Evolutionary conservation across 2,797 vertebrate genomes (phyloP), one percentile per base, ranked within the genome.

Genomic region (Emydoidea blandingii): DNA sequence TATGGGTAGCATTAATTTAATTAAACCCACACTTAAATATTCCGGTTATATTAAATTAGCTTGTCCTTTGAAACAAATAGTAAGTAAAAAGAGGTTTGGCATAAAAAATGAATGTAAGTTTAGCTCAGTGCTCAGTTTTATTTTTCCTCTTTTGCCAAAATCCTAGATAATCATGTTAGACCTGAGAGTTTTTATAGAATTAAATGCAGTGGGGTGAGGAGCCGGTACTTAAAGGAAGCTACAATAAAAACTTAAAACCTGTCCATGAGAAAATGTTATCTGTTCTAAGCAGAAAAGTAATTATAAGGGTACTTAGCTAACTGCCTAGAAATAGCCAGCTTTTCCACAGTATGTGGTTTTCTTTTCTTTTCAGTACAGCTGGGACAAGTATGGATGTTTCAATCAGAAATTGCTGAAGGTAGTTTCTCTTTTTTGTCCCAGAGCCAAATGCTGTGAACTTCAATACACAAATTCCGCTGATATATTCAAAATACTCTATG

Each of bases 401-500:
- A 87, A 47, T 74, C 0, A 0, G 79, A 95, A 96, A 81, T 72
- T 91, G 87, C 79, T 91, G 85, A 89, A 96, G 85, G 86, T 88
- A 78, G 92, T 89, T 97, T 89, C 62, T 88, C 34, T 83, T 68
- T 90, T 88, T 93, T 94, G 83, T 92, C 89, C 74, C 68, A 79
- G 52, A 87, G 54, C 87, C 88, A 85, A 59, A 54, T 37, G 41
- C 86, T 79, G 1, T 68, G 8, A 94, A 57, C 47, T 56, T 57
- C 65, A 90, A 85, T 85, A n/a, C 84, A 31, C 44, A 78, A 31
- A 23, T 96, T 96, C 79, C 10, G 2, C 72, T 94, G 72, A 78
- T 31, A 12, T 29, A 8, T 41, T 62, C 53, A 54, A 90, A 78
- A 79, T 89, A 86, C 68, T 47, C 44, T 93, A 78, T 59, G 2